phyloP scores from a whole-genome alignment of 2,888 invertebrate species.

The Leistus spinibarbis region DNA sequence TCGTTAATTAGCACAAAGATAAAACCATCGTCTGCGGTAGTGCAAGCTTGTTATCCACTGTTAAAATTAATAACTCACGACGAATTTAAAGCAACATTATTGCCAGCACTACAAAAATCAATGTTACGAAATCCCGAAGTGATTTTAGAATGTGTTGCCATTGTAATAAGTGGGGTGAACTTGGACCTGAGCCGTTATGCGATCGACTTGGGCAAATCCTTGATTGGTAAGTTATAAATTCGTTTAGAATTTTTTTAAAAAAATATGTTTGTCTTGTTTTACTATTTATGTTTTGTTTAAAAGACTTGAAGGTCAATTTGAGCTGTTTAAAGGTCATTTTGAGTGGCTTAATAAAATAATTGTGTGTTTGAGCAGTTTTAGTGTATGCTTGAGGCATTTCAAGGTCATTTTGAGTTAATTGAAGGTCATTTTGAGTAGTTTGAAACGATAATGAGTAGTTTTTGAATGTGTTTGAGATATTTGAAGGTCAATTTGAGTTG shows the following conservation, averaged over 20 bases:
- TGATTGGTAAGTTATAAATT: constrained; percentile 67
- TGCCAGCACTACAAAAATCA: constrained; percentile 88
- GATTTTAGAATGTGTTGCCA: constrained; percentile 79
- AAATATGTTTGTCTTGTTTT: neutral
- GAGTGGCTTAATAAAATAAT: too few relatives aligned
- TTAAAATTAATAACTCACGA: constrained; percentile 66
- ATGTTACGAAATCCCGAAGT: constrained; percentile 94
- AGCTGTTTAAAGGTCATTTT: too few relatives aligned
- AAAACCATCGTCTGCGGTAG: constrained; percentile 72
- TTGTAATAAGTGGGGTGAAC: constrained; percentile 72
- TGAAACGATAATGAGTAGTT: too few relatives aligned
- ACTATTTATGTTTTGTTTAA: neutral
- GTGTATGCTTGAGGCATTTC: neutral
- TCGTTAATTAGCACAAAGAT: constrained; percentile 77
- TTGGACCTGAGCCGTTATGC: constrained; percentile 81
- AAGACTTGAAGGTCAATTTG: too few relatives aligned
- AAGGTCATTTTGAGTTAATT: too few relatives aligned
- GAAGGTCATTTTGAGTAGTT: neutral
- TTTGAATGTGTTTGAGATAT: too few relatives aligned
- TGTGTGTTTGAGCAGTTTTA: too few relatives aligned
- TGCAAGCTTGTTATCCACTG: constrained; percentile 70
- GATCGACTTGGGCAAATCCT: constrained; percentile 77
- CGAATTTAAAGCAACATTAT: constrained; percentile 74
- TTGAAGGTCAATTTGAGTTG: too few relatives aligned
- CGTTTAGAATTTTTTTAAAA: neutral